Conservation (phyloP, 2,888 invertebrate genomes). For the Acrocyrtus sp. region DNA sequence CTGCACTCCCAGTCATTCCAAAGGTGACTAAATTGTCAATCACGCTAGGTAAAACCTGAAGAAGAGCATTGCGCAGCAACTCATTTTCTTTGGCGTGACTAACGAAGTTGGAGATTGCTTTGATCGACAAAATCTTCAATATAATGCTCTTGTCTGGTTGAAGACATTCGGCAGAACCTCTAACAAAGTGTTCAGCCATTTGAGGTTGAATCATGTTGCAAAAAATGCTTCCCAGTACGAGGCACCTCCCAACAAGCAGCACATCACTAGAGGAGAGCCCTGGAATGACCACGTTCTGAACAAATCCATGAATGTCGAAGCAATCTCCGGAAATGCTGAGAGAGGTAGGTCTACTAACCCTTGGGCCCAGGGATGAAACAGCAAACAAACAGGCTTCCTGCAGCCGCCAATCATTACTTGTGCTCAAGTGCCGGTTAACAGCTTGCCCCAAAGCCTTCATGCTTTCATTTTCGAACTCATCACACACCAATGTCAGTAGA, state of each 20-base stretch:
- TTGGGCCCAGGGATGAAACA: slow-evolving; percentile 59
- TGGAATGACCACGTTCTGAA: slow-evolving; percentile 62
- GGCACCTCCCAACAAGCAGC: slow-evolving; percentile 61
- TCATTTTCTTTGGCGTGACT: slow-evolving; percentile 54
- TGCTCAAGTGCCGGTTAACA: slow-evolving; percentile 67
- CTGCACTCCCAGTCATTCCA: slow-evolving; percentile 56
- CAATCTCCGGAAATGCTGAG: slow-evolving; percentile 29
- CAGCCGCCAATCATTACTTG: slow-evolving; percentile 65
- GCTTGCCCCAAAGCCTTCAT: slow-evolving; percentile 67
- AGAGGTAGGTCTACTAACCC: slow-evolving; percentile 53
- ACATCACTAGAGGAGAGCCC: slow-evolving; percentile 59
- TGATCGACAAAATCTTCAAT: slow-evolving; percentile 60
- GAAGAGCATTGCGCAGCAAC: slow-evolving; percentile 53
- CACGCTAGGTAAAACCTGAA: slow-evolving; percentile 56
- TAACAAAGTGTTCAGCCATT: slow-evolving; percentile 60
- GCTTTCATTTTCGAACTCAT: slow-evolving; percentile 68
- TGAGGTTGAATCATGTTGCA: slow-evolving; percentile 59
- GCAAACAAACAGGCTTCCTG: slow-evolving; percentile 68
- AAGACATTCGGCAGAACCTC: slow-evolving; percentile 58
- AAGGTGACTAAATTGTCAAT: slow-evolving; percentile 60
- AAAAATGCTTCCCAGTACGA: slow-evolving; percentile 62
- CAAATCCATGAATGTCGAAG: slow-evolving; percentile 63
- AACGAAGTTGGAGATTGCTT: slow-evolving; percentile 60
- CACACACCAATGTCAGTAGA: slow-evolving; percentile 67
- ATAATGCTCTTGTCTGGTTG: slow-evolving; percentile 59